Evolutionary conservation across 2,888 invertebrate genomes (phyloP).

Genomic region (Cantharis rufa): DNA sequence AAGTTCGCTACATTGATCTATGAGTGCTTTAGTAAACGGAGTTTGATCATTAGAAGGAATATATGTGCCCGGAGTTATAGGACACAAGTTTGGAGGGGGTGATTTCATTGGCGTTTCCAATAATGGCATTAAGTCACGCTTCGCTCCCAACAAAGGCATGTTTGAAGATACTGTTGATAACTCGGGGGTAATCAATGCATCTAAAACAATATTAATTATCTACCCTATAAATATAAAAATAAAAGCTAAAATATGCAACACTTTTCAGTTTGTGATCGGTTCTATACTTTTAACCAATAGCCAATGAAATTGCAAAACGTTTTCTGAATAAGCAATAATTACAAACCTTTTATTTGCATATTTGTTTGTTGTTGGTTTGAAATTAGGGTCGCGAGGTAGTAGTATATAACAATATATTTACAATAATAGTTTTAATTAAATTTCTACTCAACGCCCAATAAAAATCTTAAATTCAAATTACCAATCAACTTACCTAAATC

Average conservation of each 20-base stretch:
- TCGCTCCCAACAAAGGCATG: slow-evolving; percentile 29
- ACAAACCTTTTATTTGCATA: no score
- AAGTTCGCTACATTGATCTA: slow-evolving; percentile 46
- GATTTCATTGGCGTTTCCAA: slow-evolving; percentile 44
- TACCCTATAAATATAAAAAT: no score
- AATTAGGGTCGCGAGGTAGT: no score
- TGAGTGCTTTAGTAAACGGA: slow-evolving; percentile 49
- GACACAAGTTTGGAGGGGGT: slow-evolving; percentile 21
- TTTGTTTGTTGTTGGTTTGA: no score
- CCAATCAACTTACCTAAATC: background rate
- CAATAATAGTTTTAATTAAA: background rate
- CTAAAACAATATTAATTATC: background rate
- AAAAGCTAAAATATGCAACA: no score
- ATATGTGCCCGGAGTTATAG: slow-evolving; percentile 44
- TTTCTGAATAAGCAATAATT: no score
- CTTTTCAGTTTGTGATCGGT: no score
- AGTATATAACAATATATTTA: background rate
- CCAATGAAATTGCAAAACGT: no score
- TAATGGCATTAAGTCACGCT: slow-evolving; percentile 36
- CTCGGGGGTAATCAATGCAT: slow-evolving; percentile 32
- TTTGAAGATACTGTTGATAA: slow-evolving; percentile 1
- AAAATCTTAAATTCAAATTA: background rate
- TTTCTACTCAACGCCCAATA: no score
- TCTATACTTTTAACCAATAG: no score
- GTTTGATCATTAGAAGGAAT: slow-evolving; percentile 39